These are phyloP conservation scores for Seira sanloemensis DNA, from an alignment of 2,888 invertebrate genomes.

Conservation along the genomic window DNA sequence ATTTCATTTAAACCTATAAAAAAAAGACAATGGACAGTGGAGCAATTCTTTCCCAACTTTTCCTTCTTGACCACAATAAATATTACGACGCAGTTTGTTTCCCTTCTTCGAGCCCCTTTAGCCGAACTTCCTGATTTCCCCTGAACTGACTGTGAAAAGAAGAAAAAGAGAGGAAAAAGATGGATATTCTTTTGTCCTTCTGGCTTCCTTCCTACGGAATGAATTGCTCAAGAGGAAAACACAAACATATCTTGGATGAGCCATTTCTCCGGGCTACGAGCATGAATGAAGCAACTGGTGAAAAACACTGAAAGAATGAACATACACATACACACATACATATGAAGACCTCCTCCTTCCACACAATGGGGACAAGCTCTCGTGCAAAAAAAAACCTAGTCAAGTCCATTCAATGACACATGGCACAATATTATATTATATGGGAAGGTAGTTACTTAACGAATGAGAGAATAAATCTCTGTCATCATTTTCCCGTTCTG, in stretches of 20 bases:
- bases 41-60: neutral
- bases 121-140: no score
- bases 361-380: neutral
- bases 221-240: neutral
- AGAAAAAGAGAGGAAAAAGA: no score
- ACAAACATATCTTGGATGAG: no score
- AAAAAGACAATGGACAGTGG: neutral
- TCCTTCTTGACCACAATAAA: neutral
- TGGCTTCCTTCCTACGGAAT: no score
- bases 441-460: slow-evolving; percentile 52
- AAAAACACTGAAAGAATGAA: slow-evolving; percentile 15
- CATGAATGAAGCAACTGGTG: slow-evolving; percentile 40
- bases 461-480: slow-evolving; percentile 59
- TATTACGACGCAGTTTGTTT: no score
- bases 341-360: no score
- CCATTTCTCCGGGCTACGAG: neutral
- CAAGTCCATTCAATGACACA: slow-evolving; percentile 28
- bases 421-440: slow-evolving; percentile 44
- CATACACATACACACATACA: slow-evolving; percentile 17
- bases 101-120: no score
- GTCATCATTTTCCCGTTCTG: slow-evolving; percentile 48
- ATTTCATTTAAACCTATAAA: neutral
- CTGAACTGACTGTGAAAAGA: no score
- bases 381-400: neutral
- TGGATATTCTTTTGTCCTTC: no score